Evolutionary conservation across 2,797 vertebrate species (phyloP).

Genomic region (Cuculus canorus): DNA sequence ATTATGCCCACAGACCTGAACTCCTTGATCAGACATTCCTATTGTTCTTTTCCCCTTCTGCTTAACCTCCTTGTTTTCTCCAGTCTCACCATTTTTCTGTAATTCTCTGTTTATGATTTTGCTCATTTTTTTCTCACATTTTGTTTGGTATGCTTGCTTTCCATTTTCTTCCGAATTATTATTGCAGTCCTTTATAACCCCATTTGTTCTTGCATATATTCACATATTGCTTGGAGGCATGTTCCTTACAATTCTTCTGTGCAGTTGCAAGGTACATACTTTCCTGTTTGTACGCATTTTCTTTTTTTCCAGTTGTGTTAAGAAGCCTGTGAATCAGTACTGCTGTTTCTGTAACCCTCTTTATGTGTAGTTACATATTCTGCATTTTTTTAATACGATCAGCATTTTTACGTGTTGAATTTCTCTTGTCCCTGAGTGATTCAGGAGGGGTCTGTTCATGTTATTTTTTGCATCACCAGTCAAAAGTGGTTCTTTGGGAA

Average conservation of each 20-base stretch:
- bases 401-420: neutral
- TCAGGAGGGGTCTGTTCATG: neutral
- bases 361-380: neutral
- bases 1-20: neutral
- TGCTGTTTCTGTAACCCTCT: neutral
- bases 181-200: neutral
- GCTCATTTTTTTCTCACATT: neutral
- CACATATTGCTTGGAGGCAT: neutral
- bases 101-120: neutral
- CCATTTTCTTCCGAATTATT: neutral
- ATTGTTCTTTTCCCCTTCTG: neutral
- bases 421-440: neutral
- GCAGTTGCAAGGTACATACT: neutral
- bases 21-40: neutral
- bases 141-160: neutral
- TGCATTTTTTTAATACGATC: neutral
- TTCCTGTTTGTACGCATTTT: neutral
- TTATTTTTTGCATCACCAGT: neutral
- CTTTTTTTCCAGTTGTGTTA: neutral
- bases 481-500: neutral
- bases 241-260: neutral
- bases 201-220: neutral
- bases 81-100: neutral
- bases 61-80: neutral
- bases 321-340: neutral